Evolutionary conservation across 2,797 vertebrate genomes (phyloP).

Genomic region (Serranus cabrilla): DNA sequence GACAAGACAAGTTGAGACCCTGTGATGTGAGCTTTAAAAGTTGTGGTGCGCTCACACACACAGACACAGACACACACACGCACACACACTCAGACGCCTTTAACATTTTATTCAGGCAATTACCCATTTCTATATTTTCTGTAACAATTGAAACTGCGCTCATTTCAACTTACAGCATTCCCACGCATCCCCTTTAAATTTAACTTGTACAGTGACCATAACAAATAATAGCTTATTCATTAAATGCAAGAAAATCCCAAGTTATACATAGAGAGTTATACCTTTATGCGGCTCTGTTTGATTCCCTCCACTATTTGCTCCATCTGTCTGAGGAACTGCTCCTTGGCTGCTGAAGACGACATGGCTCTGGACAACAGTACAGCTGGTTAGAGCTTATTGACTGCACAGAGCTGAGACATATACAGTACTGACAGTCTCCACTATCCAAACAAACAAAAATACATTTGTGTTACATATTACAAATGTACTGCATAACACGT

Average conservation of each 20-base stretch:
- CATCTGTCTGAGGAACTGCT: slow-evolving; percentile 98
- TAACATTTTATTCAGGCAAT: too few relatives aligned
- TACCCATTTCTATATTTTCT: too few relatives aligned
- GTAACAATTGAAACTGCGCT: too few relatives aligned
- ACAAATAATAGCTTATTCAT: neutral
- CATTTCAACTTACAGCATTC: too few relatives aligned
- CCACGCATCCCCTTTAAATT: too few relatives aligned
- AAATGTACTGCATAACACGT: neutral
- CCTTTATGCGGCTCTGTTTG: slow-evolving; percentile 97
- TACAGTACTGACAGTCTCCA: neutral
- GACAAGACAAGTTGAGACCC: too few relatives aligned
- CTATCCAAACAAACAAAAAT: neutral
- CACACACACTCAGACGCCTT: too few relatives aligned
- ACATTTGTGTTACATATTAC: neutral
- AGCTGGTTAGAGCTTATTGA: neutral
- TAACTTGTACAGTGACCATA: neutral
- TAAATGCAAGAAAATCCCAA: neutral
- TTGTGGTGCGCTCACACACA: too few relatives aligned
- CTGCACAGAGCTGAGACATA: neutral
- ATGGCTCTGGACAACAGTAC: slow-evolving; percentile 89
- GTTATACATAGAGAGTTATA: slow-evolving; percentile 54
- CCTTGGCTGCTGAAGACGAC: slow-evolving; percentile 93
- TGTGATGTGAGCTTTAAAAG: too few relatives aligned
- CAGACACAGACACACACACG: too few relatives aligned
- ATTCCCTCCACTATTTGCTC: slow-evolving; percentile 99